These are phyloP conservation scores for Leucozona laternaria DNA, from an alignment of 2,888 invertebrate species.

Conservation along the genomic window DNA sequence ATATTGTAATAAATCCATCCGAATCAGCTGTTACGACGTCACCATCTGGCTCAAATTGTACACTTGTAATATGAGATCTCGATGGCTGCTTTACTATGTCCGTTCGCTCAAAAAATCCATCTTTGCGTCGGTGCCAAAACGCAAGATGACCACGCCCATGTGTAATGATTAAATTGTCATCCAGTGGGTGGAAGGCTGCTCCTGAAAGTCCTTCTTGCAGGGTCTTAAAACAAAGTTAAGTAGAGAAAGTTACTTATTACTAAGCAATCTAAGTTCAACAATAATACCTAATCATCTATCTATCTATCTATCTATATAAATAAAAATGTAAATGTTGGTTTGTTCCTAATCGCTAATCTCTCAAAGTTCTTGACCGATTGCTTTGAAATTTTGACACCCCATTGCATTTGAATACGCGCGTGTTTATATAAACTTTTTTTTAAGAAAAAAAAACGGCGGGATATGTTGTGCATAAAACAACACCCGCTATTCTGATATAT, in stretches of 20 bases:
- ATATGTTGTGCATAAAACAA: too few species aligned
- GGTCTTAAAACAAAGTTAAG: constrained; percentile 86
- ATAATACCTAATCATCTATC: too few species aligned
- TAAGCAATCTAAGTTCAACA: too few species aligned
- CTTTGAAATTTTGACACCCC: too few species aligned
- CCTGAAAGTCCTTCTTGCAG: constrained; percentile 94
- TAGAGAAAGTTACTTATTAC: not conserved
- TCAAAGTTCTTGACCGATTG: too few species aligned
- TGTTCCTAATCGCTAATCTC: too few species aligned
- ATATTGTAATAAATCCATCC: constrained; percentile 95
- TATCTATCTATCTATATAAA: too few species aligned
- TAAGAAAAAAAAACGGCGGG: too few species aligned
- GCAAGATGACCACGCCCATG: constrained; percentile 96
- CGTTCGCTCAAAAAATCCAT: constrained; percentile 94
- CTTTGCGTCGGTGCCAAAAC: constrained; percentile 96
- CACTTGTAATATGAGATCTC: constrained; percentile 92
- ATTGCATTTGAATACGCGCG: too few species aligned
- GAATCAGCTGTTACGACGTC: constrained; percentile 97
- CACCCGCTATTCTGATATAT: too few species aligned
- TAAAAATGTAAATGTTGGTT: too few species aligned
- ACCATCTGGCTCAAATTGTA: constrained; percentile 95
- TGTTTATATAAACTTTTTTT: too few species aligned
- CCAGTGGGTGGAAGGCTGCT: constrained; percentile 95
- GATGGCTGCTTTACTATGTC: constrained; percentile 96
- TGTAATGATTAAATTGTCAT: constrained; percentile 95